Percentiles rank a stretch among this genome's conserved stretches.
These are phyloP conservation scores for Diachrysia chrysitis DNA, from an alignment of 2,888 invertebrate genomes.

Conservation along the genomic window DNA sequence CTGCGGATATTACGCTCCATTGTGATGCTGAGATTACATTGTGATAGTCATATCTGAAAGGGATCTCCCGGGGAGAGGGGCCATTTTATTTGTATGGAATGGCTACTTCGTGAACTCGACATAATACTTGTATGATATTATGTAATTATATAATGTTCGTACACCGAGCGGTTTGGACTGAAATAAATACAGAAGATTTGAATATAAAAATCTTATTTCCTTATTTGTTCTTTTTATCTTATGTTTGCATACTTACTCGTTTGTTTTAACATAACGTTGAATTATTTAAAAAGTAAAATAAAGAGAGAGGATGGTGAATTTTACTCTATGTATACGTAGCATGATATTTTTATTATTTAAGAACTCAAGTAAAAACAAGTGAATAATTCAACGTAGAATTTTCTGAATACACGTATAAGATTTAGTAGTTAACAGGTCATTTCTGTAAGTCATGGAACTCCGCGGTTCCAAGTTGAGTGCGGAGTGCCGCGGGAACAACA, in stretches of 20 bases:
- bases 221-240: neutral
- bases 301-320: too few relatives aligned
- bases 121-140: neutral
- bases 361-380: too few relatives aligned
- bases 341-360: too few relatives aligned
- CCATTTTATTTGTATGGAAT: neutral
- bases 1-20: constrained; percentile 32
- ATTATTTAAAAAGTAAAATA: too few relatives aligned
- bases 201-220: neutral
- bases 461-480: neutral
- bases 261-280: too few relatives aligned
- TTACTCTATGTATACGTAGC: too few relatives aligned
- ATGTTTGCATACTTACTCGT: neutral
- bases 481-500: neutral
- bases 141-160: neutral
- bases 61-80: constrained; percentile 7
- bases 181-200: neutral
- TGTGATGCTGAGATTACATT: constrained; percentile 24
- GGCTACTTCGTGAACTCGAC: neutral
- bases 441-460: neutral
- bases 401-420: neutral
- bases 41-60: constrained; percentile 14
- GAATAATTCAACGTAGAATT: neutral
- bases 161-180: neutral
- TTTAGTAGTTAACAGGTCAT: neutral